Base-by-base conservation (phyloP, 2,888 invertebrate species). In the Pinctada fucata region DNA sequence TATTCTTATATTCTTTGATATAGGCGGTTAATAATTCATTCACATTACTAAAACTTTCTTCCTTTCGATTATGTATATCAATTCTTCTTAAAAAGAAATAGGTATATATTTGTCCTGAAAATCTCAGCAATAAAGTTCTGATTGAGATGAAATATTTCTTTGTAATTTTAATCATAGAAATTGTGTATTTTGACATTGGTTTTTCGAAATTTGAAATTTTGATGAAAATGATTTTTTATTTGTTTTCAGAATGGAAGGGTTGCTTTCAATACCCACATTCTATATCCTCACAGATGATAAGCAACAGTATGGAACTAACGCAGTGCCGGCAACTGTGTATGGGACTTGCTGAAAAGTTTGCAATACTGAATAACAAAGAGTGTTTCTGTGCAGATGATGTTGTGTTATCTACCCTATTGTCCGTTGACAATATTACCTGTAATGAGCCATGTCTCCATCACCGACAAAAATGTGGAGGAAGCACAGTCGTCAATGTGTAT, bases 251-350 rank as follows among this genome's bases (percentile, higher is more conserved):
- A 52, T 5, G 6, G 58, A 52, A 8, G 58, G 58, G 58, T 52
- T 52, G 58, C 10, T 52, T 52, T 10, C 58, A 52, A 10, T 52
- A 52, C 58, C 58, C 58, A 5, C 6, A 8, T 10, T 5, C 6
- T 52, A 8, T 8, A 5, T 52, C 58, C 10, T 8, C 58, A 52
- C 58, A 52, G 6, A 5, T 52, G 58, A 10, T 52, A 5, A 52
- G 58, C 10, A 5, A 8, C 6, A 52, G 58, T 3, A 74, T 74
- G 74, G 66, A 64, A 13, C 50, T 74, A 45, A 74, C 66, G 31
- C 74, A 74, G 4, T 74, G 74, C 49, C 65, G 66, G 31, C 74
- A 74, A 50, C 48, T 66, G 10, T 74, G 74, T 31, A 16, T 66
- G 16, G 74, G 74, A 16, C 31, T 13, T 16, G 45, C 31, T 10